A percentile compares a stretch with the other conserved stretches of the same genome.
Conservation (phyloP, 2,797 vertebrate genomes). For the Notolabrus celidotus region DNA sequence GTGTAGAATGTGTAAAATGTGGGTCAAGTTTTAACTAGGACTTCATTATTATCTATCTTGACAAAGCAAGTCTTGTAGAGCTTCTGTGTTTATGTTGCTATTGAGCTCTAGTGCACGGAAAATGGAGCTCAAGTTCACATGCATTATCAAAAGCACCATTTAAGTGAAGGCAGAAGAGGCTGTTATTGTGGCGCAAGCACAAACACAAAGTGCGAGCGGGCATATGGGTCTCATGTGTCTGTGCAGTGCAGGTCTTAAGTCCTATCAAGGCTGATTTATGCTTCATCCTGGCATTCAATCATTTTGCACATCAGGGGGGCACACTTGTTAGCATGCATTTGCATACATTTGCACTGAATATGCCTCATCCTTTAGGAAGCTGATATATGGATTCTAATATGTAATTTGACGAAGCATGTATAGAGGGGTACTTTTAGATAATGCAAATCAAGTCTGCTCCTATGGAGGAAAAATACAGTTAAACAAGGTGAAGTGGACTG, state of each 20-base stretch:
- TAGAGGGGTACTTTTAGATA: background rate
- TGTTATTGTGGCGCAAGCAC: background rate
- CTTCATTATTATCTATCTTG: background rate
- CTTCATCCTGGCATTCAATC: conserved; percentile 24
- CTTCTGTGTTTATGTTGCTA: background rate
- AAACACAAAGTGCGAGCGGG: background rate
- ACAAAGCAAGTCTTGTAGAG: conserved; percentile 4
- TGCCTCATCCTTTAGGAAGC: background rate
- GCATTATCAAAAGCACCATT: too few species aligned
- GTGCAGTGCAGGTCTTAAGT: background rate
- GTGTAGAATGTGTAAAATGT: background rate
- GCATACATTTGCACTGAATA: conserved; percentile 45
- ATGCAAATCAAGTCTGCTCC: background rate
- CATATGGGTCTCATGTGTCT: background rate
- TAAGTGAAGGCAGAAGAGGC: background rate
- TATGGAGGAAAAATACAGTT: too few species aligned
- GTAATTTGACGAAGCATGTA: background rate
- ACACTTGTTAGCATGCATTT: conserved; percentile 38
- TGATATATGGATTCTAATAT: conserved; percentile 1
- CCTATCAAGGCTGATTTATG: conserved; percentile 15
- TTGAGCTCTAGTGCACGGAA: background rate
- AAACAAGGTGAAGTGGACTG: too few species aligned
- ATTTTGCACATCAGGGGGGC: conserved; percentile 32
- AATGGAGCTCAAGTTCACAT: too few species aligned
- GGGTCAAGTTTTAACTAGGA: background rate